These are phyloP conservation scores for Phylloscopus trochiloides DNA, from an alignment of 2,113 vertebrate species.

Conservation along the genomic window DNA sequence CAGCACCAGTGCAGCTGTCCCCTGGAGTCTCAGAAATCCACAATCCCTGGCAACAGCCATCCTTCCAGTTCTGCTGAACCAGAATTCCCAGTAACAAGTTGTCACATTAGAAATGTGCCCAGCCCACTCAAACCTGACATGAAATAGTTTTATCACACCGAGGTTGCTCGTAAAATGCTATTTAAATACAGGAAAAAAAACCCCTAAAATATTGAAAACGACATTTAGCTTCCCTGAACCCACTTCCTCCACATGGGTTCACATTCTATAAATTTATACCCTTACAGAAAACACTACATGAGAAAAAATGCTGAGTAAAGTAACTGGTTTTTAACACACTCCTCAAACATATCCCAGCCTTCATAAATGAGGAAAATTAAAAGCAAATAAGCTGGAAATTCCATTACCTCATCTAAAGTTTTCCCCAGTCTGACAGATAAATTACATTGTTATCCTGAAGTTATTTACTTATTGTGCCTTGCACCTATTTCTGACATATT, in stretches of 20 bases:
- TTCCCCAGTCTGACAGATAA: not conserved
- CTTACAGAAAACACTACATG: not conserved
- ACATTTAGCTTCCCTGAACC: not conserved
- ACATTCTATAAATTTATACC: not conserved
- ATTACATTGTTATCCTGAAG: not conserved
- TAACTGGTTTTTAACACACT: not conserved
- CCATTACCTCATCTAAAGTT: not conserved
- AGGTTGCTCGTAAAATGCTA: not conserved
- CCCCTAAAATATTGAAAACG: not conserved
- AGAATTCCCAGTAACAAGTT: not conserved
- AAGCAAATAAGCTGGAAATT: not conserved
- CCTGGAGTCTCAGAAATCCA: not conserved
- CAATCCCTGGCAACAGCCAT: not conserved
- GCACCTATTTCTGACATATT: not conserved
- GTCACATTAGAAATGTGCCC: not conserved
- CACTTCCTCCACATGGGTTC: not conserved
- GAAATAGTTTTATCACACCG: not conserved
- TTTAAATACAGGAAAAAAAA: not conserved
- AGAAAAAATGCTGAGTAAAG: not conserved
- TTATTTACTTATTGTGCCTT: not conserved
- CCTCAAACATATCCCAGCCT: not conserved
- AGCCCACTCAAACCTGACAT: not conserved
- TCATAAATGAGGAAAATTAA: not conserved
- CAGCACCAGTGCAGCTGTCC: fast-evolving
- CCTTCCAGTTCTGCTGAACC: not conserved